Evolutionary conservation across 2,797 vertebrate genomes (phyloP).

Genomic region (Salarias fasciatus): DNA sequence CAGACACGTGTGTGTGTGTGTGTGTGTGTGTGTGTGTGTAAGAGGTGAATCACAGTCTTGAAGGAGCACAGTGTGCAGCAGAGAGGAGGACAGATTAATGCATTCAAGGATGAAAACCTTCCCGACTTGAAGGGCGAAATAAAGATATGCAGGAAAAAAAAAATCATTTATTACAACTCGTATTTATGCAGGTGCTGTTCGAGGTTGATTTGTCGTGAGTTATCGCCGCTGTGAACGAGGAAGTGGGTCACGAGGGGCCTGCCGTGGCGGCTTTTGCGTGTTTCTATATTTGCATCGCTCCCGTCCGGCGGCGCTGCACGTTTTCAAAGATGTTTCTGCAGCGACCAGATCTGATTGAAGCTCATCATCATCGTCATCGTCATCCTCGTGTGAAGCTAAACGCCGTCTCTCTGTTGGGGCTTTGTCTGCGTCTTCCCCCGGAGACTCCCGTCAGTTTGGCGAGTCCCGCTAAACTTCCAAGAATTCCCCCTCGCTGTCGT

Average conservation of each 20-base stretch:
- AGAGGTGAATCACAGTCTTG: slow-evolving; percentile 47
- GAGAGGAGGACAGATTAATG: not conserved
- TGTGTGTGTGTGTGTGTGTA: slow-evolving; percentile 6
- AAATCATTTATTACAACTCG: not conserved
- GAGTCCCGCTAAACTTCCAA: slow-evolving; percentile 36
- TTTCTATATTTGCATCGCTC: too few species aligned
- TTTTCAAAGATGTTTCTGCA: too few species aligned
- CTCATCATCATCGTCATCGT: too few species aligned
- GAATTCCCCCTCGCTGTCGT: slow-evolving; percentile 18
- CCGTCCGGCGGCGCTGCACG: too few species aligned
- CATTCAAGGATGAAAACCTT: not conserved
- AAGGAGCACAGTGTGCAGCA: too few species aligned
- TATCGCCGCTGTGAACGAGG: too few species aligned
- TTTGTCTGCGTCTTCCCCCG: slow-evolving; percentile 34
- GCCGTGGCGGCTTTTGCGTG: too few species aligned
- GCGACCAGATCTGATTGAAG: too few species aligned
- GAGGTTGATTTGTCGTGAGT: too few species aligned
- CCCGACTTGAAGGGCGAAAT: too few species aligned
- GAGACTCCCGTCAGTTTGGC: slow-evolving; percentile 7
- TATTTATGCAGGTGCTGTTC: too few species aligned
- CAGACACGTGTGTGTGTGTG: slow-evolving; percentile 19
- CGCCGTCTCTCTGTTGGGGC: slow-evolving; percentile 36
- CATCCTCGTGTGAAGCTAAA: slow-evolving; percentile 36
- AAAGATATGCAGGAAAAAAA: not conserved
- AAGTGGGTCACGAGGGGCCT: too few species aligned